Conservation (phyloP, 2,888 invertebrate species). For the Helicoverpa assulta region DNA sequence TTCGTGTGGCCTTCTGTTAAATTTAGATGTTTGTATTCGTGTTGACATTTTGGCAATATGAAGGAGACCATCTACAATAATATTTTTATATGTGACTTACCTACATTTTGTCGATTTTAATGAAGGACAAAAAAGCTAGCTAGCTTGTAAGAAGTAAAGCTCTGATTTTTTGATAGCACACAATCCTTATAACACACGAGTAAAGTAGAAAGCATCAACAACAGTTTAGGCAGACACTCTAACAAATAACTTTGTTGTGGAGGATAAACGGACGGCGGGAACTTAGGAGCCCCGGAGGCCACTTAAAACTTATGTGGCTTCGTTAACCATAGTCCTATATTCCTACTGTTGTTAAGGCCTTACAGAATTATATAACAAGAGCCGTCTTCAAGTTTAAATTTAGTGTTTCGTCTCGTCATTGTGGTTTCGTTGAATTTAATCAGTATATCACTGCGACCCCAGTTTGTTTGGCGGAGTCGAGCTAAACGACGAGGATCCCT, state of each 20-base stretch:
- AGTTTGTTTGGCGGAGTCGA: conserved; percentile 41
- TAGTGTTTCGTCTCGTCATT: conserved; percentile 68
- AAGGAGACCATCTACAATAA: background rate
- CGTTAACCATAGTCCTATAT: conserved; percentile 84
- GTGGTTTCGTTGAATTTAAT: conserved; percentile 64
- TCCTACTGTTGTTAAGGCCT: conserved; percentile 76
- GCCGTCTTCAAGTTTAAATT: conserved; percentile 68
- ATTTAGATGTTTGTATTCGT: conserved; percentile 39
- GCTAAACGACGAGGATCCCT: conserved; percentile 25
- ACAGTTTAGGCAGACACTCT: conserved; percentile 80
- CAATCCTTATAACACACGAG: conserved; percentile 63
- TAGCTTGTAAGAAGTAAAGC: conserved; percentile 20
- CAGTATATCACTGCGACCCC: conserved; percentile 57
- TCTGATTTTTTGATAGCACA: conserved; percentile 45
- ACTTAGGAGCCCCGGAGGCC: conserved; percentile 84
- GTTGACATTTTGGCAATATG: conserved; percentile 28
- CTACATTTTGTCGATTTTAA: background rate
- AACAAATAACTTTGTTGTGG: conserved; percentile 86
- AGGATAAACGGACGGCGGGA: conserved; percentile 84
- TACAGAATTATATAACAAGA: conserved; percentile 73
- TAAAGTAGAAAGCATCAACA: conserved; percentile 75
- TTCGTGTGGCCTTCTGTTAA: conserved; percentile 32
- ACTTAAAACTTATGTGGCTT: conserved; percentile 89
- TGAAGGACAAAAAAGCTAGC: background rate
- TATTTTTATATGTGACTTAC: background rate